Evolutionary conservation across 2,888 invertebrate genomes (phyloP), one percentile per base, ranked within the genome.

Genomic region (Pimpla rufipes): DNA sequence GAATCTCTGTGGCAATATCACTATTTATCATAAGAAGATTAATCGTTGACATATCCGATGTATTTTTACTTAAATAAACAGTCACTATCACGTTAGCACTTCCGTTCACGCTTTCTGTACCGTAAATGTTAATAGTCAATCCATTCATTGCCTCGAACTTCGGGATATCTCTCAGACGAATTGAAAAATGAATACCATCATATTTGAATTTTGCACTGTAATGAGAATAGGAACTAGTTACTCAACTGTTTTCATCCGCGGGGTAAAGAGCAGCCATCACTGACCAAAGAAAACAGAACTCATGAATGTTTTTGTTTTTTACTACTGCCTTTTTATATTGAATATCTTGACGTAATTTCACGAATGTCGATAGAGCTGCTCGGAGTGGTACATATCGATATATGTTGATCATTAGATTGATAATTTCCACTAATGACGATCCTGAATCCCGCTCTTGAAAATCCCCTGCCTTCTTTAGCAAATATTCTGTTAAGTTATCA

Each of bases 221-320:
- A 64, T 82, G 76, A 52, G 81, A 78, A 84, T 87, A 87, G 21
- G 76, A 81, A 1, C 10, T 57, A 13, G 35, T 75, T 59, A 75
- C 23, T 29, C 79, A 23, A n/a, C 62, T 11, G 76, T 85, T 7
- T 13, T 23, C 1, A 10, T 29, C 29, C 2, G 50, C 42, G 13
- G 87, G 87, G 77, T 81, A 42, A 23, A 88, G 70, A 13, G 87
- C 81, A 8, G 87, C 87, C 0, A 70, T 29, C 0, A 87, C 50
- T 0, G 83, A 77, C 85, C 85, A 88, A 5, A 83, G 42, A 75
- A 88, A 88, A 59, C 88, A 88, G 64, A 71, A 84, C 10, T 83
- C 42, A 70, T 29, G 3, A 29, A 5, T 29, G 29, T 29, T 29
- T 5, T 29, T 29, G 5, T 3, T 29, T 2, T 29, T 89, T 85